Conservation (phyloP, 2,113 vertebrate genomes). For the Pterocles burchelli region DNA sequence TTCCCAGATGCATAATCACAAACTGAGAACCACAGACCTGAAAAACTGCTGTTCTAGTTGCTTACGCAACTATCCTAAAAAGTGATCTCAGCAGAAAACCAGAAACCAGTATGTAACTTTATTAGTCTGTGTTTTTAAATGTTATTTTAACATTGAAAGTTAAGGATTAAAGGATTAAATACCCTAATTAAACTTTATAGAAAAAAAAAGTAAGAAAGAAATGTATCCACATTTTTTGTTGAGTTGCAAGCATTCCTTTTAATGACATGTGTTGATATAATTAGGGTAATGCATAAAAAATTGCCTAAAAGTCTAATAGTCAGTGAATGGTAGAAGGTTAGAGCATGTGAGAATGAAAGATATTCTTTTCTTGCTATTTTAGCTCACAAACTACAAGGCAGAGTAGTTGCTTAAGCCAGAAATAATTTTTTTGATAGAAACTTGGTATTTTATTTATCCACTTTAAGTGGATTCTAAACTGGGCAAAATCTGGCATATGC, state of each 20-base stretch:
- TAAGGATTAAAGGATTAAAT: background rate
- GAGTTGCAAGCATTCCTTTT: background rate
- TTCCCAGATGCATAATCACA: background rate
- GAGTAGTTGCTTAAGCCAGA: background rate
- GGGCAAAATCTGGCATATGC: background rate
- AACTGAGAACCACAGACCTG: background rate
- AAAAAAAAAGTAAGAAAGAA: background rate
- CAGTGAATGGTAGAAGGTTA: background rate
- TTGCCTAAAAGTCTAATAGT: background rate
- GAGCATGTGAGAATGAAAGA: background rate
- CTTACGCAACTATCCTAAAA: background rate
- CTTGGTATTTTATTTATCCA: background rate
- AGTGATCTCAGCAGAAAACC: background rate
- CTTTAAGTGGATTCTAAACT: background rate
- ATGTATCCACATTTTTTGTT: background rate
- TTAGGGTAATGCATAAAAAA: slow-evolving; percentile 20
- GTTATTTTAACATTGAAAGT: background rate
- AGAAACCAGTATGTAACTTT: background rate
- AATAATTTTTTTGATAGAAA: background rate
- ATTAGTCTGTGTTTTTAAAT: background rate
- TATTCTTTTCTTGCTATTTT: slow-evolving; percentile 1
- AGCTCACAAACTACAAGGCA: background rate
- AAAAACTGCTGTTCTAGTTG: background rate
- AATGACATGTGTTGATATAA: slow-evolving; percentile 20
- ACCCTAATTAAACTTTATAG: background rate